Evolutionary conservation across 2,113 vertebrate genomes (phyloP), one percentile per base, ranked within the genome.

Genomic region (Colaptes auratus): DNA sequence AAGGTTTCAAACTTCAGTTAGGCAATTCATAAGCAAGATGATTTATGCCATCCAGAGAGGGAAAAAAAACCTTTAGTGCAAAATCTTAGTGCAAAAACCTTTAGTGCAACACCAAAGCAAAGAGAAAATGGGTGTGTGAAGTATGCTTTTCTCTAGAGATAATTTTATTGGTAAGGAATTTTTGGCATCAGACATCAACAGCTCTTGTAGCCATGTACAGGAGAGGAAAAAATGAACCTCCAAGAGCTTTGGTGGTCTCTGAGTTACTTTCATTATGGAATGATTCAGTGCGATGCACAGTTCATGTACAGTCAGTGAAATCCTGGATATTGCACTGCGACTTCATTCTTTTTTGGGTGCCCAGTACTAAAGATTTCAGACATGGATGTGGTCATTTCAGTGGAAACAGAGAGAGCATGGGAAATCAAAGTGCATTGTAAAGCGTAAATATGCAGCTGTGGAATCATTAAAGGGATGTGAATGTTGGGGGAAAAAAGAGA

Each of bases 391-490:
- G 39, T 46, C 70, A 92, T 89, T 92, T 55, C 42, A 95, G 39
- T 46, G 61, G 78, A 96, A 96, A 82, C 15, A 78, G 70, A 88
- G 95, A 80, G 55, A 78, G 7, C 50, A 75, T 67, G 71, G 90
- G 80, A 83, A 96, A 83, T 90, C 60, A 86, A 84, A 84, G 64
- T 48, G 10, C 14, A 36, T 80, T 72, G 95, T 72, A 81, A 94
- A 89, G n/a, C 20, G 25, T 75, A 95, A 93, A 95, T 88, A 69
- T 82, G n/a, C 30, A 95, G 36, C 46, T 0, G 0, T 64, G 58
- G 78, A 91, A 95, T 81, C 69, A 89, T 92, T 96, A 87, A 91
- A 90, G 33, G 70, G 88, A 93, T 94, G 90, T 33, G 92, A 96
- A 91, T 79, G 71, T 58, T 78, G 55, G 64, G 42, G 42, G 15